A percentile compares a stretch with the other conserved stretches of the same genome.
Evolutionary conservation across 2,113 vertebrate genomes (phyloP).

Genomic region (Eulemur macaco): DNA sequence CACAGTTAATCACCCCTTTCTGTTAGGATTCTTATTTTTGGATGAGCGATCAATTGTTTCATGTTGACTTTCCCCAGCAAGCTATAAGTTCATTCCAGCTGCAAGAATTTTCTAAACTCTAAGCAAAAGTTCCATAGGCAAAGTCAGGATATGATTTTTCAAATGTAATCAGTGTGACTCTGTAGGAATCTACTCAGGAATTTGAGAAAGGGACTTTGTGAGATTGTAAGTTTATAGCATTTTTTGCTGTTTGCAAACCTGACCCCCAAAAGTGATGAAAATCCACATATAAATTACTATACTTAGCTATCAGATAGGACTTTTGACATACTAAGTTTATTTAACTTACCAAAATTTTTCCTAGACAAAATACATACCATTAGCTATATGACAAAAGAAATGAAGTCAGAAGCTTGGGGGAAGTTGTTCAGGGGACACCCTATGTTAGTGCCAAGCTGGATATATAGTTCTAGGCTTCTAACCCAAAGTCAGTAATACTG

Average conservation of each 20-base stretch:
- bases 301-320: background rate
- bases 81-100: constrained; percentile 69
- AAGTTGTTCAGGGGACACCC: background rate
- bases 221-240: background rate
- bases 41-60: constrained; percentile 58
- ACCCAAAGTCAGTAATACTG: background rate
- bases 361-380: background rate
- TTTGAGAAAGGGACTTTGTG: background rate
- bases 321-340: background rate
- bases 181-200: constrained; percentile 43
- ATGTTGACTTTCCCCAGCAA: constrained; percentile 59
- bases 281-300: background rate
- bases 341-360: constrained; percentile 13
- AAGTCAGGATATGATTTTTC: constrained; percentile 52
- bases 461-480: background rate
- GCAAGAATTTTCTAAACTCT: constrained; percentile 62
- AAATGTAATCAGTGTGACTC: constrained; percentile 47
- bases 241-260: background rate
- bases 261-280: background rate
- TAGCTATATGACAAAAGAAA: background rate
- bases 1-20: constrained; percentile 46
- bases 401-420: background rate
- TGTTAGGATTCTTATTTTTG: constrained; percentile 74
- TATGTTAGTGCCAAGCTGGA: background rate
- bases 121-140: constrained; percentile 45